These are phyloP conservation scores for Amblyteles armatorius DNA, from an alignment of 2,888 invertebrate genomes.

Conservation along the genomic window DNA sequence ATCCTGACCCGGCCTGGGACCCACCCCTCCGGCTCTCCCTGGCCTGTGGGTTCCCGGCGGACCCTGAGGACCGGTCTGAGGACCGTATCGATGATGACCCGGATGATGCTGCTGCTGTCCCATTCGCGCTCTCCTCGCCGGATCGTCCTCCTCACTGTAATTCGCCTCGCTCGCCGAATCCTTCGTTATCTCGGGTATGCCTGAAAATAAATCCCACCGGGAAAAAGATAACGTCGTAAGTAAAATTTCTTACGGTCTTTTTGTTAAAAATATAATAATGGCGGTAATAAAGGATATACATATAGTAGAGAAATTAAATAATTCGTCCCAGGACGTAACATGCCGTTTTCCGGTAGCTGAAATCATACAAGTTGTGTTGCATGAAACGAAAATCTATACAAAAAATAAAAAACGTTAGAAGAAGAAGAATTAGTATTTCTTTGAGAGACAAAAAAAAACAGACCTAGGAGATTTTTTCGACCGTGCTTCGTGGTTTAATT, in stretches of 20 bases:
- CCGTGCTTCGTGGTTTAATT: not conserved
- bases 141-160: conserved; percentile 89
- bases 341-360: conserved; percentile 61
- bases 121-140: conserved; percentile 84
- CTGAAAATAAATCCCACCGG: conserved; percentile 70
- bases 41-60: conserved; percentile 79
- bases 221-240: not conserved
- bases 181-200: conserved; percentile 91
- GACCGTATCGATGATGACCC: conserved; percentile 78
- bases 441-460: not conserved
- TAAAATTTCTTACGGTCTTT: not conserved
- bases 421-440: conserved; percentile 3
- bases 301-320: conserved; percentile 57
- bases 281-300: conserved; percentile 18
- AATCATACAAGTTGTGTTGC: conserved; percentile 55
- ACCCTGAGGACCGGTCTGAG: conserved; percentile 75
- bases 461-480: not conserved
- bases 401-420: conserved; percentile 7
- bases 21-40: conserved; percentile 71
- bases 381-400: conserved; percentile 22
- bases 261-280: not conserved
- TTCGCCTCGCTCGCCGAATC: conserved; percentile 90
- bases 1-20: conserved; percentile 78
- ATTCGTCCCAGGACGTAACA: conserved; percentile 61
- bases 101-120: conserved; percentile 67